These are phyloP conservation scores for Palythoa heliodiscus DNA, from an alignment of 92 coral and sea anemone species.

Conservation along the genomic window DNA sequence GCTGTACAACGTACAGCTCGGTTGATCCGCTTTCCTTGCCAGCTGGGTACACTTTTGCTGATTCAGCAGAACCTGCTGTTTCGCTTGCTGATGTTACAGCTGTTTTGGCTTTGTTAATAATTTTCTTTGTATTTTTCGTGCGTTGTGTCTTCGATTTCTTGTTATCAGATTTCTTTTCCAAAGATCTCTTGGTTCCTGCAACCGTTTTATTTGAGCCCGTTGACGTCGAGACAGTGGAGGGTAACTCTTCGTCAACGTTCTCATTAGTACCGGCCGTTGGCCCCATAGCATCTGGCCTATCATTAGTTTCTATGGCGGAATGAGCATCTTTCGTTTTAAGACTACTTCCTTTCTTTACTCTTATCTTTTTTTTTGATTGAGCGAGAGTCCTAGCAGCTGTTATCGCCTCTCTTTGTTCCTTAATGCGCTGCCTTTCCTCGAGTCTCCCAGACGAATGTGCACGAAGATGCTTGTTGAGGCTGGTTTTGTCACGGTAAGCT, in stretches of 20 bases:
- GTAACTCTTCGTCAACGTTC: not conserved
- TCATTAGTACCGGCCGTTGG: not conserved
- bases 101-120: not conserved
- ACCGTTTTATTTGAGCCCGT: not conserved
- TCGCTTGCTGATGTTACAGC: not conserved
- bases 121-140: not conserved
- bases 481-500: conserved; percentile 14
- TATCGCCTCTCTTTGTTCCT: conserved; percentile 32
- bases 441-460: conserved; percentile 26
- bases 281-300: not conserved
- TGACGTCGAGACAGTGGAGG: not conserved
- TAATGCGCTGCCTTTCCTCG: conserved; percentile 28
- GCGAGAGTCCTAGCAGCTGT: conserved; percentile 29
- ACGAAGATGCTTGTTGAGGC: conserved; percentile 38
- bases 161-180: not conserved
- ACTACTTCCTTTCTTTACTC: not conserved
- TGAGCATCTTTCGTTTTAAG: not conserved
- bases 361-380: conserved; percentile 19
- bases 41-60: not conserved
- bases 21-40: not conserved
- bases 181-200: not conserved
- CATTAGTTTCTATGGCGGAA: not conserved
- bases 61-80: not conserved
- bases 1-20: conserved; percentile 11
- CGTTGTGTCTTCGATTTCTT: not conserved